phyloP scores from a whole-genome alignment of 2,113 vertebrate species.

The Abramis brama region DNA sequence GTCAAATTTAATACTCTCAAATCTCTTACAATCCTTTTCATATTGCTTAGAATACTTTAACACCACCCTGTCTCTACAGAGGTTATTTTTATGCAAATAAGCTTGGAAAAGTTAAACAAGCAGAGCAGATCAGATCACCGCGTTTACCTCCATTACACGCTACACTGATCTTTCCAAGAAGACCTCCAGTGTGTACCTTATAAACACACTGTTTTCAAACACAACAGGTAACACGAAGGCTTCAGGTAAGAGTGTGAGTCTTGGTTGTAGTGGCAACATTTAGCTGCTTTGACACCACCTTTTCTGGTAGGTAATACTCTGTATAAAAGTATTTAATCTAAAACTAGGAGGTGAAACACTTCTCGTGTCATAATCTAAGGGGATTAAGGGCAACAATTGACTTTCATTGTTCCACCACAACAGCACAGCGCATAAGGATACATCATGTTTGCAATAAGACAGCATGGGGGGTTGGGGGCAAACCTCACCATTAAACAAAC shows the following conservation, averaged over 20 bases:
- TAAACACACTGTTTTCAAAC: not conserved
- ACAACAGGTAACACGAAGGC: not conserved
- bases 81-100: not conserved
- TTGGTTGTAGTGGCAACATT: not conserved
- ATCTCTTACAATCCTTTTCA: too few species aligned
- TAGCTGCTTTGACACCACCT: not conserved
- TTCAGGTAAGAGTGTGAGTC: not conserved
- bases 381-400: not conserved
- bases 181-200: not conserved
- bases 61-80: not conserved
- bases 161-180: constrained; percentile 9
- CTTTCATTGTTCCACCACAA: not conserved
- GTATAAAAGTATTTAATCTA: too few species aligned
- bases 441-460: constrained; percentile 1
- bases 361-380: not conserved
- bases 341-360: not conserved
- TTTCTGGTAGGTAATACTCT: not conserved
- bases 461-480: not conserved
- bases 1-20: too few species aligned
- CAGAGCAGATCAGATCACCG: not conserved
- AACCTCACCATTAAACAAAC: not conserved
- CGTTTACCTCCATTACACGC: not conserved
- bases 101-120: not conserved
- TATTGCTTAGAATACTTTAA: too few species aligned
- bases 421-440: not conserved